A percentile compares a stretch with the other conserved stretches of the same genome.
Conservation (phyloP, 2,113 vertebrate genomes). For the Hylia prasina region DNA sequence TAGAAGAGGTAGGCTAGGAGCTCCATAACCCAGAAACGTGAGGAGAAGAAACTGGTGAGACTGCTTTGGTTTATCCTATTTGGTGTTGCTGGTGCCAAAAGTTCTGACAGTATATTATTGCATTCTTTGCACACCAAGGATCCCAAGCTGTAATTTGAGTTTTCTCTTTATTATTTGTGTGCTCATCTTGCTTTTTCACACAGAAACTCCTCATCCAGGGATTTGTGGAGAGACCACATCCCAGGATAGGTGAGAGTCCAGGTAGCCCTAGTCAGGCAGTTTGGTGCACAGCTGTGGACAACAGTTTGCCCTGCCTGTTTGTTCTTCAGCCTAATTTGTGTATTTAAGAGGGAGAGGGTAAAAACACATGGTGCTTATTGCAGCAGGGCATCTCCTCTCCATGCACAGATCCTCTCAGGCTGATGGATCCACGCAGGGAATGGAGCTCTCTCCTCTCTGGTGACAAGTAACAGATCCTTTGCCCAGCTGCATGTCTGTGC, state of each 20-base stretch:
- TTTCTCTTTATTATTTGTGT: background rate
- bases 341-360: background rate
- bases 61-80: background rate
- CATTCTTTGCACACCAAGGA: background rate
- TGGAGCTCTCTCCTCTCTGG: background rate
- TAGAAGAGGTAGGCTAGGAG: background rate
- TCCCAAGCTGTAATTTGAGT: background rate
- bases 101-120: background rate
- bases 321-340: background rate
- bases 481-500: background rate
- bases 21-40: background rate
- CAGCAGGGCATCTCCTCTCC: background rate
- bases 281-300: background rate
- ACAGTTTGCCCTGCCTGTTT: background rate
- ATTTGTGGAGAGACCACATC: background rate
- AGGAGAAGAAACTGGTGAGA: background rate
- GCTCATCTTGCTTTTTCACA: background rate
- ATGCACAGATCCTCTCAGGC: accelerated
- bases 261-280: background rate
- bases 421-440: background rate
- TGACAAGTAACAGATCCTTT: background rate
- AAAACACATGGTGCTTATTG: background rate
- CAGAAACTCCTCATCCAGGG: background rate
- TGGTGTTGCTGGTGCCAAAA: background rate
- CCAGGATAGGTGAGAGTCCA: background rate